A percentile compares a stretch with the other conserved stretches of the same genome.
Conservation (phyloP, 2,797 vertebrate species). For the Eospalax fontanierii region DNA sequence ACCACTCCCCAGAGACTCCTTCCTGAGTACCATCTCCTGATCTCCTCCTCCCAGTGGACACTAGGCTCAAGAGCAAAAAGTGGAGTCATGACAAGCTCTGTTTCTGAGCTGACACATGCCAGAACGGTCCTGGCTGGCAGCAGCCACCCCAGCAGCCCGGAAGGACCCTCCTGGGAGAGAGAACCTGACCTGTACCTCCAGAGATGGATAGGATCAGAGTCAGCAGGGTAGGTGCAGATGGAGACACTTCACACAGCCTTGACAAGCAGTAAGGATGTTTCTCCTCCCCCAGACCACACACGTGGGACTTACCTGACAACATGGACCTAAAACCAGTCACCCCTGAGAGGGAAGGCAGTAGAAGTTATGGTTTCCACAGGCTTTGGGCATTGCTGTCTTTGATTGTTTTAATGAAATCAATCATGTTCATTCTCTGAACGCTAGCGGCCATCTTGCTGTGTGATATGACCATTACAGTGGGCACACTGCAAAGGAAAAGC, state of each 20-base stretch:
- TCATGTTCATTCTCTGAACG: not conserved
- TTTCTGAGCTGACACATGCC: not conserved
- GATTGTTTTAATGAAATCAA: not conserved
- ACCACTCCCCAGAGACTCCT: not conserved
- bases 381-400: too few relatives aligned
- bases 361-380: not conserved
- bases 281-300: not conserved
- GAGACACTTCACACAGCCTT: not conserved
- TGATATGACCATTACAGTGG: rapidly evolving
- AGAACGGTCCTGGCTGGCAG: rapidly evolving
- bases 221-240: too few relatives aligned
- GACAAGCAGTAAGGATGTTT: rapidly evolving
- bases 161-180: not conserved
- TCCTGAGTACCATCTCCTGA: rapidly evolving
- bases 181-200: not conserved
- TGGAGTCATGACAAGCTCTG: not conserved
- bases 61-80: not conserved
- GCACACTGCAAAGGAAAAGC: not conserved
- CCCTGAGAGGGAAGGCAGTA: not conserved
- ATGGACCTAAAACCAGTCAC: not conserved
- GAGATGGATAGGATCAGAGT: too few relatives aligned
- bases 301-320: not conserved
- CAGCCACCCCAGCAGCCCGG: not conserved
- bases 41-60: not conserved
- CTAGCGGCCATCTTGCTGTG: not conserved